Base-by-base conservation (phyloP, 2,113 vertebrate genomes). In the Hippolais icterina region DNA sequence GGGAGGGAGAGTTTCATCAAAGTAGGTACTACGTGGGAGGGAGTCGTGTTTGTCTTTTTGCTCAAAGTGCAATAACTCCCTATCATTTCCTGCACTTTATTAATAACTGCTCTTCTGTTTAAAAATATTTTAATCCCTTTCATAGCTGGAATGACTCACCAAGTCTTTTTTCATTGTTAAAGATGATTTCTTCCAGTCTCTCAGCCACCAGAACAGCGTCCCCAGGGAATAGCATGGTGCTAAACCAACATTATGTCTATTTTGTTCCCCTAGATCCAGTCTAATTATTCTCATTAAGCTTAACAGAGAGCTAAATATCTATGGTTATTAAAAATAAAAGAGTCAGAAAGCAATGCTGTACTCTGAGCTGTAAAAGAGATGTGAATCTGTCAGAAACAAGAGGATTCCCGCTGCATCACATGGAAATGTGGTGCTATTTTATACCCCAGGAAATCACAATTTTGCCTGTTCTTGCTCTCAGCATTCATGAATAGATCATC, bases 51-150 rank as follows among this genome's bases (percentile, higher is more conserved):
- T 90, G 90, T 79, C 94, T 94, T 79, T 91, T 91, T 93, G 80
- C 95, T 96, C 91, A 37, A 87, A 95, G 81, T 91, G 93, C 70
- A 95, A 5, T 93, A 87, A 69, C 83, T 96, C 86, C 83, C 69
- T 91, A 95, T 94, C 61, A 84, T 95, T 96, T 97, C 95, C 94
- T 95, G 91, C 77, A 65, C 94, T 96, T 96, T 97, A 97, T 96
- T 96, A 97, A 95, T 96, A 96, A 96, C 96, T 93, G 59, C 60
- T 92, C 80, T 75, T 95, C 93, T 95, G 89, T 96, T 94, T 96
- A 89, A 95, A 96, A 96, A 97, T 94, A 96, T 94, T 96, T 95
- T 87, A 96, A 94, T 96, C 87, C 81, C 39, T 95, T 96, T 95
- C 14, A 2, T 90, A 94, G 86, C 87, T 56, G 57, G 35, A 41